Percentiles rank a stretch among this genome's conserved stretches.
Evolutionary conservation across 2,797 vertebrate genomes (phyloP).

Genomic region (Catharus ustulatus): DNA sequence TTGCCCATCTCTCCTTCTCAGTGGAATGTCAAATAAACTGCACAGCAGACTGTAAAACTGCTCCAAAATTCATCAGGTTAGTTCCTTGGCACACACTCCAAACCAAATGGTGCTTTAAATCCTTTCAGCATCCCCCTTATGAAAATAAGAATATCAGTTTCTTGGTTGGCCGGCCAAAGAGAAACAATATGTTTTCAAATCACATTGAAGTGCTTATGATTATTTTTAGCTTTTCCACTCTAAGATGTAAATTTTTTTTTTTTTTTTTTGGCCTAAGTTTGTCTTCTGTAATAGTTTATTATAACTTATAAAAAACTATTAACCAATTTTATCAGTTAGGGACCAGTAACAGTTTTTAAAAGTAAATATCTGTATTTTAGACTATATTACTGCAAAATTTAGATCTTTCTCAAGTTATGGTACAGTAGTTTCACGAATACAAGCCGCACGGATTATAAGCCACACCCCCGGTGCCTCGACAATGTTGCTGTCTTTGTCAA

Average conservation of each 20-base stretch:
- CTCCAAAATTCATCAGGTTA: not conserved
- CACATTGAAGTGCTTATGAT: not conserved
- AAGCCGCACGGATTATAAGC: no score
- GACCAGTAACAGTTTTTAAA: not conserved
- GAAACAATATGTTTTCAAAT: not conserved
- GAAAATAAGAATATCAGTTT: not conserved
- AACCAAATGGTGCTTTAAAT: not conserved
- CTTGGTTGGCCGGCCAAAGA: not conserved
- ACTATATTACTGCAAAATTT: not conserved
- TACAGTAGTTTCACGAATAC: no score
- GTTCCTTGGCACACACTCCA: not conserved
- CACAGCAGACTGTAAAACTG: not conserved
- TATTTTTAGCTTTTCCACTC: not conserved
- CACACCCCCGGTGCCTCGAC: no score
- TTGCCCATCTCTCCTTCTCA: not conserved
- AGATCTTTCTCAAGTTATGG: not conserved
- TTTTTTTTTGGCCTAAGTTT: not conserved
- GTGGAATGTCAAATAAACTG: not conserved
- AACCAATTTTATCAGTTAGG: not conserved
- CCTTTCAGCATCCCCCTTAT: not conserved
- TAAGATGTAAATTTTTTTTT: not conserved
- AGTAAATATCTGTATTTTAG: not conserved
- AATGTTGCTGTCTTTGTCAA: no score
- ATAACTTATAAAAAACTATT: not conserved
- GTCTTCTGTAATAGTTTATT: not conserved